Base-by-base conservation (phyloP, 2,797 vertebrate species). In the Lutjanus campechanus region DNA sequence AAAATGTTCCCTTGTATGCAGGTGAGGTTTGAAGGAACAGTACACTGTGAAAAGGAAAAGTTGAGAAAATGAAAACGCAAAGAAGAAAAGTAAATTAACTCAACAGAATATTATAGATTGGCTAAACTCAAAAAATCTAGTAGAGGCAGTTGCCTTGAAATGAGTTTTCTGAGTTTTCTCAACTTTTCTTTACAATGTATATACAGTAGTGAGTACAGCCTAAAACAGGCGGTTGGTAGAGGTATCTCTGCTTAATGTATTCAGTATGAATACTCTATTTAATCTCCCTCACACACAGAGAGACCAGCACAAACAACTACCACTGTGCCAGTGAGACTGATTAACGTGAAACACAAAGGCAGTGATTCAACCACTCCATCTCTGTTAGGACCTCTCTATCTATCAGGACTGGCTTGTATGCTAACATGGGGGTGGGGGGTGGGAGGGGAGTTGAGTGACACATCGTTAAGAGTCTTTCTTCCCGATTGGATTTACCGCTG, bases 281-380 rank as follows among this genome's bases (percentile, higher is more conserved):
- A 44, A 74, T 78, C 69, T 58, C 46, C 55, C 63, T 36, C 20
- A 0, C 1, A 53, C 36, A 64, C 54, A 63, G 64, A 44, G 43
- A 50, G 54, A 79, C 53, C 41, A 44, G 49, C 44, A 86, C 49
- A 47, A 69, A 62, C 76, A 86, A 51, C 40, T 20, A 59, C 47
- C 72, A 29, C 72, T 58, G 72, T 77, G 75, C 64, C 67, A 65
- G 70, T 65, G 76, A 8, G 73, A 78, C 77, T 88, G 85, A 91
- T 92, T 83, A 92, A 91, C 86, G 55, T 65, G 55, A 88, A 78
- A 86, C 87, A 84, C 81, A 93, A 91, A 87, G 79, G 75, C 70
- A 79, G 74, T 62, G 88, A 92, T 89, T 92, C 71, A 81, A 74
- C 53, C 70, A 44, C 84, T 92, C 89, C 73, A 89, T 94, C 78